Conservation (phyloP, 2,113 vertebrate species). For the Phasianus colchicus region DNA sequence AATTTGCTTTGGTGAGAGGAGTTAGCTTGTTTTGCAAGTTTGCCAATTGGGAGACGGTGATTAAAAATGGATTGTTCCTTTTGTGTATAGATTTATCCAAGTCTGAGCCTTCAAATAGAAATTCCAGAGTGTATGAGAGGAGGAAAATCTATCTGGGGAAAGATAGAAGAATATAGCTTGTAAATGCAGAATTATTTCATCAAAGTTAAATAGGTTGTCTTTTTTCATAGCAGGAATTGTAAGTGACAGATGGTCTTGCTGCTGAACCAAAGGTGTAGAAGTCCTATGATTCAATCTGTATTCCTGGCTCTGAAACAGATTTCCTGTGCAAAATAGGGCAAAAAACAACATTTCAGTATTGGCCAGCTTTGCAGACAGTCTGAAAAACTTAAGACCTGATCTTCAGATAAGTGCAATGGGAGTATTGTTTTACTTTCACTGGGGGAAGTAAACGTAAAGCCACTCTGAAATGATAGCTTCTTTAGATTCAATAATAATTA, state of each 20-base stretch:
- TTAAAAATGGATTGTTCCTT: neutral
- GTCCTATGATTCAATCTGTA: slow-evolving; percentile 36
- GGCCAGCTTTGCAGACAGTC: neutral
- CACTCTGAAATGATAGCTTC: neutral
- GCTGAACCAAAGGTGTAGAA: slow-evolving; percentile 58
- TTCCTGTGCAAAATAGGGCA: slow-evolving; percentile 14
- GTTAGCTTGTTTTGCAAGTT: neutral
- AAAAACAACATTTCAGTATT: neutral
- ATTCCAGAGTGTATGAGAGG: neutral
- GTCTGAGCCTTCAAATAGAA: neutral
- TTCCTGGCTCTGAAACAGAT: slow-evolving; percentile 41
- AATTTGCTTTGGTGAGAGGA: neutral
- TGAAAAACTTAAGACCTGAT: neutral
- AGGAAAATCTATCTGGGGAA: slow-evolving; percentile 11
- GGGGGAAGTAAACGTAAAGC: neutral
- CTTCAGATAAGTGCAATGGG: neutral
- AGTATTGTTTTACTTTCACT: neutral
- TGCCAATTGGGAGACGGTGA: neutral
- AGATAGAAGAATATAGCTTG: neutral
- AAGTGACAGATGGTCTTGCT: slow-evolving; percentile 60
- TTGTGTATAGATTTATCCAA: neutral
- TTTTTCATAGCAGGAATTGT: slow-evolving; percentile 53
- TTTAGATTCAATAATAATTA: neutral
- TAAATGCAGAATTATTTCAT: slow-evolving; percentile 38
- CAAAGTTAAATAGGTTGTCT: slow-evolving; percentile 55